These are phyloP conservation scores for Heliornis fulica DNA, from an alignment of 2,113 vertebrate genomes.

Conservation along the genomic window DNA sequence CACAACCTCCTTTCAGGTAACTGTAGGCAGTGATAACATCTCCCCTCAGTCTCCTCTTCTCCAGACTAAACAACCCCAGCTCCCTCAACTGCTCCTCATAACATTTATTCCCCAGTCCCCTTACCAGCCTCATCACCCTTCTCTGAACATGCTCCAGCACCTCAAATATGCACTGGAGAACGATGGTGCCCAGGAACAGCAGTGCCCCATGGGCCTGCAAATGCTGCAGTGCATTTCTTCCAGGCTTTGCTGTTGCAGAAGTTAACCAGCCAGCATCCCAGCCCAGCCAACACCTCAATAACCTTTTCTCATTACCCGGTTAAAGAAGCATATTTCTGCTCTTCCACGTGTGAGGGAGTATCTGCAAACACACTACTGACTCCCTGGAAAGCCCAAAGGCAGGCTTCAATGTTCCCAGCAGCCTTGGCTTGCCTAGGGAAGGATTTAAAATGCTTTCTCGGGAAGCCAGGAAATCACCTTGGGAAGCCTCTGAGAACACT, in stretches of 20 bases:
- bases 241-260: not conserved
- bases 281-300: not conserved
- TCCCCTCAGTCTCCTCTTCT: too few relatives aligned
- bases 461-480: not conserved
- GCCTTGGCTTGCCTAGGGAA: not conserved
- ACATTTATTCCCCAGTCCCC: too few relatives aligned
- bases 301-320: not conserved
- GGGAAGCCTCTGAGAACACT: not conserved
- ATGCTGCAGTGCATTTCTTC: not conserved
- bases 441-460: not conserved
- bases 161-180: not conserved
- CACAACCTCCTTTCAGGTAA: too few relatives aligned
- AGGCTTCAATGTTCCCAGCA: not conserved
- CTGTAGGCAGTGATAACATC: too few relatives aligned
- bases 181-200: too few relatives aligned
- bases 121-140: too few relatives aligned
- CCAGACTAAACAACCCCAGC: too few relatives aligned
- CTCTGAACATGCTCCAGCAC: too few relatives aligned
- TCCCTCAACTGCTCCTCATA: too few relatives aligned
- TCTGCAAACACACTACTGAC: not conserved
- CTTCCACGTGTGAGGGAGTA: not conserved
- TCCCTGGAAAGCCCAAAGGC: not conserved
- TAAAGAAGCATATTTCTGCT: not conserved
- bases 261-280: not conserved
- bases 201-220: fast-evolving